Evolutionary conservation across 1,140 invertebrate species (phyloP).

Genomic region (Mamestra configurata): DNA sequence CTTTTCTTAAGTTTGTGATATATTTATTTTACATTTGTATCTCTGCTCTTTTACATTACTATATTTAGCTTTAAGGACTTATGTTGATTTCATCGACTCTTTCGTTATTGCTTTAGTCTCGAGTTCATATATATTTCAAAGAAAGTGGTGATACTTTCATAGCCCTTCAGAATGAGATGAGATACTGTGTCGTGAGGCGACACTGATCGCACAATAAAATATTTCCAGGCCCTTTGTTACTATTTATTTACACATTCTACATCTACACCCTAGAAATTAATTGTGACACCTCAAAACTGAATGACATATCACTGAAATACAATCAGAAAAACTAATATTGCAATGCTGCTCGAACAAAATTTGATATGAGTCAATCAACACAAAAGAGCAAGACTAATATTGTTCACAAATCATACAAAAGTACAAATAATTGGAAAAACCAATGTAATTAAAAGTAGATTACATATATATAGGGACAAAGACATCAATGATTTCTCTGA

Average conservation of each 20-base stretch:
- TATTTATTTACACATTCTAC: constrained; percentile 9
- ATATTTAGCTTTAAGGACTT: not conserved
- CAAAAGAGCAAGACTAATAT: no score
- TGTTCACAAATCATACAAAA: not conserved
- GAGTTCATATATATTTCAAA: no score
- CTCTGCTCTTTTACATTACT: not conserved
- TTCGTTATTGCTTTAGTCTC: no score
- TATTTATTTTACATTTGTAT: constrained; percentile 38
- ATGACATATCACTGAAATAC: not conserved
- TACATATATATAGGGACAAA: not conserved
- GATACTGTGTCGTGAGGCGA: not conserved
- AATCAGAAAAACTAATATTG: no score
- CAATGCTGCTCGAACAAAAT: no score
- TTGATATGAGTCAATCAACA: no score
- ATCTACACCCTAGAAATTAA: not conserved
- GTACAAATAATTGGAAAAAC: not conserved
- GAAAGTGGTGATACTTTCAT: not conserved
- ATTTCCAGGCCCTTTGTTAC: not conserved
- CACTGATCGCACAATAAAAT: not conserved
- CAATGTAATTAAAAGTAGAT: not conserved
- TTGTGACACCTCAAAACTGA: not conserved
- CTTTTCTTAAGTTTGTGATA: constrained; percentile 35
- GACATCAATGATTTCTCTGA: not conserved
- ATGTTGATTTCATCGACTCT: no score
- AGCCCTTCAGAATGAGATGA: not conserved